Percentiles rank a stretch among this genome's conserved stretches.
These are phyloP conservation scores for Ruditapes philippinarum DNA, from an alignment of 1,140 invertebrate species.

Conservation along the genomic window DNA sequence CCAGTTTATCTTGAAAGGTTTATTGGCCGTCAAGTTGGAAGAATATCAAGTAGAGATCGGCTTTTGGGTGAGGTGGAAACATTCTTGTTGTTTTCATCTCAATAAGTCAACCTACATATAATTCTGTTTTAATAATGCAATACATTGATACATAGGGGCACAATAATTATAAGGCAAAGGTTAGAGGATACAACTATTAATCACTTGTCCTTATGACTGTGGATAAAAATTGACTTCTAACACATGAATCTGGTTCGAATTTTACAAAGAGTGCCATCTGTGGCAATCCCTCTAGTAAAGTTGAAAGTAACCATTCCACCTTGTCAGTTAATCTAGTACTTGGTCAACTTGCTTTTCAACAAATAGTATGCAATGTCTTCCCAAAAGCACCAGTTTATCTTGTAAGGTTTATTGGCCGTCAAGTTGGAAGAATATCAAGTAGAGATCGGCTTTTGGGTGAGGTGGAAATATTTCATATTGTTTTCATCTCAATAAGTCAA, in stretches of 20 bases:
- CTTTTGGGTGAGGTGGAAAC: slow-evolving; percentile 54
- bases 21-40: slow-evolving; percentile 34
- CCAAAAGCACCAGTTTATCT: slow-evolving; percentile 63
- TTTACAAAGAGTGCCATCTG: no score
- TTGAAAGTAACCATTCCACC: no score
- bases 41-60: slow-evolving; percentile 8
- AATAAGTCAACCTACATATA: slow-evolving; percentile 41
- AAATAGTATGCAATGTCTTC: slow-evolving; percentile 49
- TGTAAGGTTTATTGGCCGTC: slow-evolving; percentile 31
- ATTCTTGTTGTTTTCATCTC: slow-evolving; percentile 27
- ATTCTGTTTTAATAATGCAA: no score
- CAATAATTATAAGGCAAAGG: no score
- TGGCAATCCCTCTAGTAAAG: no score
- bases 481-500: slow-evolving; percentile 50
- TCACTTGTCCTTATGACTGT: no score
- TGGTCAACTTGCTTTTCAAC: no score
- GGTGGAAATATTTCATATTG: slow-evolving; percentile 24
- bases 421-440: slow-evolving; percentile 47
- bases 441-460: slow-evolving; percentile 54
- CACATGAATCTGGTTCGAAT: no score
- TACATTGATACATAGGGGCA: no score
- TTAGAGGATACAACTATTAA: no score
- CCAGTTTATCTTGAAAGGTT: background rate
- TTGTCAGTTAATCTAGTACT: no score
- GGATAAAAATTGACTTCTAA: no score